Base-by-base conservation (phyloP, 2,888 invertebrate genomes). In the Lycocerus yunnanus region DNA sequence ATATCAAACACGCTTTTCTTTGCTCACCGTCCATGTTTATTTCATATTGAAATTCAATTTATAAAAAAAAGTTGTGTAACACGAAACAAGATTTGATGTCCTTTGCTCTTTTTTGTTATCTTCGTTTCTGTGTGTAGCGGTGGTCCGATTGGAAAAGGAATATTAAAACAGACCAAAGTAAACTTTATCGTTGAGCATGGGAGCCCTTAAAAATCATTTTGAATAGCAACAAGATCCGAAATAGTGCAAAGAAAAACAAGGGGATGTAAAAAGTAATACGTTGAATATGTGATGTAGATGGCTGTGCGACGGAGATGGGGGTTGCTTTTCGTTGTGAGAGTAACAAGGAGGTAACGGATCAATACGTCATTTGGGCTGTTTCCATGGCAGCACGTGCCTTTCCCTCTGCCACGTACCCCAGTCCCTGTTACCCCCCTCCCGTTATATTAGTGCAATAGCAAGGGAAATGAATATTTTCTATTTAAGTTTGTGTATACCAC, bases 291-390 rank as follows among this genome's bases (percentile, higher is more conserved):
- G 86, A 87, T 86, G 86, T 85, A 84, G 85, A 84, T 83, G 84
- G 84, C 84, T 81, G 82, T 82, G 82, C 80, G 81, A 81, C 79
- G 76, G 81, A 81, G 80, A 83, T 81, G 81, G 82, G 82, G 79
- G 78, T 82, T 82, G 80, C 80, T 81, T 80, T 77, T 75, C 77
- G 74, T 74, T 77, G 82, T 81, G 82, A 79, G 82, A 79, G 82
- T 79, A 83, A 85, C 84, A 79, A 85, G 85, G 87, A 87, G 81
- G 82, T 83, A 82, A 80, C 81, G 84, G 87, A 88, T 88, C 88
- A 87, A 88, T 88, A 88, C 88, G 86, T 88, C 88, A 88, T 88
- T 88, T 88, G 87, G 87, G 86, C 87, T 87, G 88, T 88, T 88
- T 86, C 88, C 88, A 88, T 88, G 88, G 88, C 84, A 88, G 87